Evolutionary conservation across 2,888 invertebrate genomes (phyloP).

Genomic region (Trissolcus japonicus): DNA sequence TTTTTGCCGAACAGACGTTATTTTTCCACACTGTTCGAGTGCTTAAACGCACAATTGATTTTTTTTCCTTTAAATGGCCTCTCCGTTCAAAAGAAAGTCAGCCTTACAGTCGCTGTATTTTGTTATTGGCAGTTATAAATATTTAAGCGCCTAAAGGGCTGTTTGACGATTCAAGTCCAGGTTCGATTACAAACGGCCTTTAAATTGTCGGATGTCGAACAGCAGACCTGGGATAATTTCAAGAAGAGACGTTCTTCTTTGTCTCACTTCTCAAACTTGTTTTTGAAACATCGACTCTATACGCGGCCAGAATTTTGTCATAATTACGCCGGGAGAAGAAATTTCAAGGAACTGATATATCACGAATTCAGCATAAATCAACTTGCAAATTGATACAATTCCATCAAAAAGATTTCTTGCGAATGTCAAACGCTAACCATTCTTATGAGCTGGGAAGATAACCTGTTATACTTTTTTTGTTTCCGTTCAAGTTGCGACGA

Average conservation of each 20-base stretch:
- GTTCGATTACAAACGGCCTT: slow-evolving; percentile 23
- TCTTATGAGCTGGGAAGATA: too few relatives aligned
- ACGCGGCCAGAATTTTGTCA: too few relatives aligned
- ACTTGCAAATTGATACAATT: too few relatives aligned
- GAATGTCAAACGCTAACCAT: too few relatives aligned
- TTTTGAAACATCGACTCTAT: background rate
- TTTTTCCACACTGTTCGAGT: slow-evolving; percentile 16
- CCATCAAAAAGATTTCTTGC: too few relatives aligned
- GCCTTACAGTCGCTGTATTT: slow-evolving; percentile 17
- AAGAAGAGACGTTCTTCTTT: too few relatives aligned
- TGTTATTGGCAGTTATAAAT: slow-evolving; percentile 47
- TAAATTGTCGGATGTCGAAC: slow-evolving; percentile 29
- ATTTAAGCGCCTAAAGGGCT: slow-evolving; percentile 34
- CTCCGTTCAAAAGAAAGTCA: slow-evolving; percentile 15
- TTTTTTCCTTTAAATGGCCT: slow-evolving; percentile 15
- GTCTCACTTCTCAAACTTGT: too few relatives aligned
- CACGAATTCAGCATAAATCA: too few relatives aligned
- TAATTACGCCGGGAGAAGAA: too few relatives aligned
- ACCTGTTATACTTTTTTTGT: too few relatives aligned
- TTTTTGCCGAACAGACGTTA: slow-evolving; percentile 29
- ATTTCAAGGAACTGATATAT: too few relatives aligned
- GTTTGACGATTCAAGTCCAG: slow-evolving; percentile 31
- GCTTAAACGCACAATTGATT: slow-evolving; percentile 14
- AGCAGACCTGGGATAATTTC: slow-evolving; percentile 9
- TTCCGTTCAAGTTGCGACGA: too few relatives aligned